These are phyloP conservation scores for Neomonachus schauinslandi DNA, from an alignment of 2,113 vertebrate species.

Conservation along the genomic window DNA sequence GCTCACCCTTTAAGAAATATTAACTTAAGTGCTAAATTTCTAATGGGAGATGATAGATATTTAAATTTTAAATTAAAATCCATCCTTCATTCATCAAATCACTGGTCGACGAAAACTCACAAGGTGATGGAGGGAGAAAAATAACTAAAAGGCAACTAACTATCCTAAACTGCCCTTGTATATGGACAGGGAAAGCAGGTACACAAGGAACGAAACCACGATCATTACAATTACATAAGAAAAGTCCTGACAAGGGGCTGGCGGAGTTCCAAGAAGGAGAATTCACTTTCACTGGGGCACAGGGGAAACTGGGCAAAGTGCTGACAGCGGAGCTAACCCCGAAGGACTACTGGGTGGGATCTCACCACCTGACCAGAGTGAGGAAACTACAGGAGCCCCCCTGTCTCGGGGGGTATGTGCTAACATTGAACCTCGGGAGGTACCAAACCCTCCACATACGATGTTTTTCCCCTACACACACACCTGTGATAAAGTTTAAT, in stretches of 20 bases:
- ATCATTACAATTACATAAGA: not conserved
- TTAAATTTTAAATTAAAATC: conserved; percentile 46
- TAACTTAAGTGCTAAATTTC: not conserved
- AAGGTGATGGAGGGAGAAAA: not conserved
- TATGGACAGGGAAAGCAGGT: not conserved
- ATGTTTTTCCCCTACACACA: not conserved
- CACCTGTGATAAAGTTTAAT: not conserved
- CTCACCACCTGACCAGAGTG: not conserved
- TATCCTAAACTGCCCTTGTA: not conserved
- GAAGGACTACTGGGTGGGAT: not conserved
- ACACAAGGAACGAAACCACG: not conserved
- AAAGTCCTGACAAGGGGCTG: not conserved
- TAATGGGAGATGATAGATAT: not conserved
- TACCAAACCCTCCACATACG: not conserved
- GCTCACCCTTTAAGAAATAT: not conserved
- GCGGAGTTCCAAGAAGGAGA: not conserved
- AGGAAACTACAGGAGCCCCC: not conserved
- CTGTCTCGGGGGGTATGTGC: not conserved
- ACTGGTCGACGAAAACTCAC: not conserved
- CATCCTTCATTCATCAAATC: not conserved
- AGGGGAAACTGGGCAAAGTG: not conserved
- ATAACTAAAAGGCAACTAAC: not conserved
- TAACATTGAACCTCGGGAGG: not conserved
- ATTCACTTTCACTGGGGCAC: not conserved
- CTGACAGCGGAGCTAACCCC: not conserved